A percentile compares a stretch with the other conserved stretches of the same genome.
Evolutionary conservation across 2,888 invertebrate genomes (phyloP).

Genomic region (Dioctria rufipes): DNA sequence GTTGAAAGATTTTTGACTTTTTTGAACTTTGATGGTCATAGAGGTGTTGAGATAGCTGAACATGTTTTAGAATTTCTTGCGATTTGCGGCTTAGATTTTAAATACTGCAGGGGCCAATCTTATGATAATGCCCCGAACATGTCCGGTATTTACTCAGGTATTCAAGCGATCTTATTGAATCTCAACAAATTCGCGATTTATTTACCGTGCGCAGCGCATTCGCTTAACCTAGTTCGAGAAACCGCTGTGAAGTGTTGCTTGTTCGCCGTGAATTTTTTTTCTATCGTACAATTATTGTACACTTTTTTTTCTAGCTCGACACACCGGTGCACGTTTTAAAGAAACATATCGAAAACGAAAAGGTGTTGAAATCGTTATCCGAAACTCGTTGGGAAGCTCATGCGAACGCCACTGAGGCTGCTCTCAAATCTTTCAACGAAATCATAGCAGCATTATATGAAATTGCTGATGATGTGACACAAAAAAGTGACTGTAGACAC

Average conservation of each 20-base stretch:
- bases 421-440: neutral
- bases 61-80: neutral
- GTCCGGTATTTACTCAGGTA: constrained; percentile 63
- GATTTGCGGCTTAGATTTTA: neutral
- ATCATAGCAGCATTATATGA: neutral
- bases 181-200: too few relatives aligned
- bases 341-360: neutral
- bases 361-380: neutral
- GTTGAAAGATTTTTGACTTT: constrained; percentile 41
- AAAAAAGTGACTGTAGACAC: constrained; percentile 16
- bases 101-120: constrained; percentile 37
- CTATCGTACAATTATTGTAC: constrained; percentile 9
- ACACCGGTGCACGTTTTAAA: constrained; percentile 2
- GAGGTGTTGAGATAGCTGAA: neutral
- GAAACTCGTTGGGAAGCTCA: constrained; percentile 4
- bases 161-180: constrained; percentile 62
- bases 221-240: constrained; percentile 3
- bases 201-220: too few relatives aligned
- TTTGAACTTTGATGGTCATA: neutral
- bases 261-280: neutral
- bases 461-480: constrained; percentile 32
- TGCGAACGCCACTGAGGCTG: neutral
- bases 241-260: constrained; percentile 1
- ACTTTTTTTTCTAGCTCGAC: neutral
- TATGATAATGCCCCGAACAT: constrained; percentile 62